Evolutionary conservation across 2,888 invertebrate genomes (phyloP).

Genomic region (Adineta ricciae): DNA sequence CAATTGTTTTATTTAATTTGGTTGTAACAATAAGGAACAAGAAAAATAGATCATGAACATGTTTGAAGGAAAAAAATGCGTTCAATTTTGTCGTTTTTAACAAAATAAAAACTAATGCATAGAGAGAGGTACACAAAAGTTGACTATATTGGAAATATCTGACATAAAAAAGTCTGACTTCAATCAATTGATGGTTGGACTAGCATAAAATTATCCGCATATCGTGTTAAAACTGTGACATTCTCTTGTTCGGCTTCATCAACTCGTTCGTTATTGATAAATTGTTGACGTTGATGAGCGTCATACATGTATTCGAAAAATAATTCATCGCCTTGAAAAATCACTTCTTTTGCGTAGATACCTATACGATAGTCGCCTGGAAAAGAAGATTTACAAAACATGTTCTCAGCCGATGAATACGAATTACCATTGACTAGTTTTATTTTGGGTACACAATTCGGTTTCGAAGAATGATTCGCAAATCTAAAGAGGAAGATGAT

Average conservation of each 20-base stretch:
- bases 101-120: background rate
- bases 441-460: background rate
- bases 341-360: background rate
- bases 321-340: background rate
- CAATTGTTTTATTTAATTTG: background rate
- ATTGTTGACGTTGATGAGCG: constrained; percentile 1
- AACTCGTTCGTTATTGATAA: background rate
- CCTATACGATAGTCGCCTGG: background rate
- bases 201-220: background rate
- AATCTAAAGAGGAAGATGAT: background rate
- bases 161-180: background rate
- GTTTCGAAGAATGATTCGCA: background rate
- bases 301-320: constrained; percentile 5
- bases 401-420: background rate
- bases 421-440: background rate
- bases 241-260: background rate
- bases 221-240: background rate
- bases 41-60: background rate
- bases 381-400: too few species aligned
- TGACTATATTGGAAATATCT: background rate
- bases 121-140: background rate
- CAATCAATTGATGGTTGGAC: background rate
- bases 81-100: background rate
- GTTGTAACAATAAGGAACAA: background rate
- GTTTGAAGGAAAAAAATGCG: background rate